These are phyloP conservation scores for Amblyopsis hoosieri DNA, from an alignment of 2,797 vertebrate species.

Conservation along the genomic window DNA sequence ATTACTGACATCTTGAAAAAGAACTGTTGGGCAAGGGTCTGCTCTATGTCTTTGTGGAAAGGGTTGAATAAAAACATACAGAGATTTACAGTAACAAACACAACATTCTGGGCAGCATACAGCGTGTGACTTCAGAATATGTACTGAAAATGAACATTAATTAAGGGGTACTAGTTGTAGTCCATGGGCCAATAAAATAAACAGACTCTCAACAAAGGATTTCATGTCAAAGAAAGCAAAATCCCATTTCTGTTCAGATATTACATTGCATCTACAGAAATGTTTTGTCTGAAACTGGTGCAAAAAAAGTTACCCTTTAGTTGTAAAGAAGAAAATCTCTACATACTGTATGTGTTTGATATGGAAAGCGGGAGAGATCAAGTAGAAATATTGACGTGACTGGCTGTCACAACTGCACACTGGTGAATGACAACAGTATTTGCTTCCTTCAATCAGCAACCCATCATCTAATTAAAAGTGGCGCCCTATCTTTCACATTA, in stretches of 20 bases:
- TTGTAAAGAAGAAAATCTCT: neutral
- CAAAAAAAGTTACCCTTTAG: neutral
- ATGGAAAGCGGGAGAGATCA: conserved; percentile 20
- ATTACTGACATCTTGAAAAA: neutral
- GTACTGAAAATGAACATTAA: no score
- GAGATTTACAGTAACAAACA: neutral
- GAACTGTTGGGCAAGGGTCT: neutral
- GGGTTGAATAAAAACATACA: neutral
- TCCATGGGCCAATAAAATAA: no score
- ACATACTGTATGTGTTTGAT: no score
- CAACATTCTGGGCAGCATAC: no score
- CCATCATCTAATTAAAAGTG: conserved; percentile 70
- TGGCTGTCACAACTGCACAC: conserved; percentile 63
- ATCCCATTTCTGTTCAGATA: no score
- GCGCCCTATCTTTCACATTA: conserved; percentile 63
- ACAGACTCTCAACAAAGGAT: no score
- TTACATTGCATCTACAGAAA: no score
- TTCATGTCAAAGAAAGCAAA: no score
- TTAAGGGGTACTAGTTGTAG: no score
- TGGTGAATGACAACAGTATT: conserved; percentile 66
- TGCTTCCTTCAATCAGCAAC: conserved; percentile 61
- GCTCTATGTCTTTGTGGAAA: neutral
- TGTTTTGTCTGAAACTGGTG: neutral
- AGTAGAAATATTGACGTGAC: conserved; percentile 35
- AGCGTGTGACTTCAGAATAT: no score